A percentile compares a stretch with the other conserved stretches of the same genome.
Conservation (phyloP, 2,113 vertebrate species). For the Engraulis encrasicolus region DNA sequence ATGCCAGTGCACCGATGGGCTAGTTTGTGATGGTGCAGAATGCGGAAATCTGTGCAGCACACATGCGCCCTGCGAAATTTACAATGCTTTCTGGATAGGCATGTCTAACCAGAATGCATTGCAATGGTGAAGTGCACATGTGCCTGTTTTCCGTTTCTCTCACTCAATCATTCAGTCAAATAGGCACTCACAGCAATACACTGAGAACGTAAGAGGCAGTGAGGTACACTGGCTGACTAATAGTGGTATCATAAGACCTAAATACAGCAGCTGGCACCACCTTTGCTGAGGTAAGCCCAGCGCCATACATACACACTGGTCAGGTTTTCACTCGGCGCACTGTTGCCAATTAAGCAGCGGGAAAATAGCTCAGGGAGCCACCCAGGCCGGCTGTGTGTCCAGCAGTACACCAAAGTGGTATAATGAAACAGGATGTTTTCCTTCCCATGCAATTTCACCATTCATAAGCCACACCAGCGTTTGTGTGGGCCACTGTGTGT, state of each 20-base stretch:
- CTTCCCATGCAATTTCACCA: conserved; percentile 4
- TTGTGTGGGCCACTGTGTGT: background rate
- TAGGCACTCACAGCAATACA: background rate
- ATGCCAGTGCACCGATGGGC: too few species aligned
- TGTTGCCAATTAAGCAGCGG: background rate
- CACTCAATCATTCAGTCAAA: background rate
- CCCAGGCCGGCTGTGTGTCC: background rate
- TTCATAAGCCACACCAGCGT: background rate
- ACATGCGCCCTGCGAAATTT: too few species aligned
- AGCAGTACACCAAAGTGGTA: background rate
- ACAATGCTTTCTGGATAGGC: too few species aligned
- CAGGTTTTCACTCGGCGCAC: background rate
- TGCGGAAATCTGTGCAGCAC: too few species aligned
- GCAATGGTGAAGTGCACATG: too few species aligned
- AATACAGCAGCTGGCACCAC: background rate
- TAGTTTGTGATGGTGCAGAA: too few species aligned
- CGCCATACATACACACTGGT: too few species aligned
- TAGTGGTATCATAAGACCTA: background rate
- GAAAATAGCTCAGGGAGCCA: background rate
- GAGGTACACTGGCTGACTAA: background rate
- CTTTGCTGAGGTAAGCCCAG: background rate
- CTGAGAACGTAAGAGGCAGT: too few species aligned
- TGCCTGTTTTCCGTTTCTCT: background rate
- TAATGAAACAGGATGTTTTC: conserved; percentile 8
- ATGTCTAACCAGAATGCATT: too few species aligned